Percentiles rank a stretch among this genome's conserved stretches.
These are phyloP conservation scores for Bufo gargarizans DNA, from an alignment of 2,113 vertebrate species.

Conservation along the genomic window DNA sequence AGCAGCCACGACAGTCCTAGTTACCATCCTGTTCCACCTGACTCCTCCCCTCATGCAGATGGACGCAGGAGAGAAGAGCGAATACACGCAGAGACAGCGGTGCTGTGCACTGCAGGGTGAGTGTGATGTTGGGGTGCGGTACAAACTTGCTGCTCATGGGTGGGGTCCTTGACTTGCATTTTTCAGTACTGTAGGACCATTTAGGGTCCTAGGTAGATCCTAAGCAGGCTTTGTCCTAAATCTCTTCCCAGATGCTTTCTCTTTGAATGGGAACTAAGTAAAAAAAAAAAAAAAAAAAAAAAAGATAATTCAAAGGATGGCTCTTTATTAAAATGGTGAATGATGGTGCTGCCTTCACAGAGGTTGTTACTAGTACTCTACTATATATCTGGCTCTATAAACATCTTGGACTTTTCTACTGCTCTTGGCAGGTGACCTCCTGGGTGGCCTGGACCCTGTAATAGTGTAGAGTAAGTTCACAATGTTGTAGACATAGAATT, in stretches of 20 bases:
- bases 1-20: conserved; percentile 83
- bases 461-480: too few species aligned
- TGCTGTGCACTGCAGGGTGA: conserved; percentile 92
- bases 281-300: neutral
- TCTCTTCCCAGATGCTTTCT: neutral
- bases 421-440: neutral
- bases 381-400: neutral
- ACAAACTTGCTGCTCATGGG: neutral
- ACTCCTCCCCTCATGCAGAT: conserved; percentile 90
- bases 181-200: neutral
- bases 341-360: neutral
- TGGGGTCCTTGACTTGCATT: neutral
- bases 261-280: neutral
- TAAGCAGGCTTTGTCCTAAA: neutral
- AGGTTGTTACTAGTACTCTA: neutral
- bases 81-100: conserved; percentile 87
- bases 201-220: neutral
- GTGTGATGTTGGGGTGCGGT: conserved; percentile 66
- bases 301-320: neutral
- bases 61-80: conserved; percentile 93
- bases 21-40: conserved; percentile 84
- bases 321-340: neutral
- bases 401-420: neutral
- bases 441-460: too few species aligned
- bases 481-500: neutral